Conservation (phyloP, 2,113 vertebrate species). For the Menidia beryllina region DNA sequence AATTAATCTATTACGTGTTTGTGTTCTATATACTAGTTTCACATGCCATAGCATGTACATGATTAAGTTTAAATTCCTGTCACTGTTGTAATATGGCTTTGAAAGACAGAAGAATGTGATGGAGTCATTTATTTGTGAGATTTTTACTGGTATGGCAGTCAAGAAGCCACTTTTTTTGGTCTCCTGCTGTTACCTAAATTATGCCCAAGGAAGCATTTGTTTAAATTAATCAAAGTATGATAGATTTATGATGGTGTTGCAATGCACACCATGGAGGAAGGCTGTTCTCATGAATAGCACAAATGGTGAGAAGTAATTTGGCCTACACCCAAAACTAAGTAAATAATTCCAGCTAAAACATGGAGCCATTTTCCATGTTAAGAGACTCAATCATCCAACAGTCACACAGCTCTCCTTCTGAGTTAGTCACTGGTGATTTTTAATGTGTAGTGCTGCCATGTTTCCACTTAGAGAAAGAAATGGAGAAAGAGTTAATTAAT, state of each 20-base stretch:
- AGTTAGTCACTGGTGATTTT: slow-evolving; percentile 10
- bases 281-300: slow-evolving; percentile 41
- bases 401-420: neutral
- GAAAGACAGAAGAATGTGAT: slow-evolving; percentile 38
- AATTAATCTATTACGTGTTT: neutral
- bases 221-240: slow-evolving; percentile 57
- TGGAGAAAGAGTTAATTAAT: neutral
- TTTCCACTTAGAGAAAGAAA: neutral
- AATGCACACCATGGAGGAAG: slow-evolving; percentile 14
- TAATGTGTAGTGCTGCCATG: neutral
- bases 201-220: slow-evolving; percentile 60
- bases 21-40: slow-evolving; percentile 1
- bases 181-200: slow-evolving; percentile 43
- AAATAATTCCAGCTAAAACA: slow-evolving; percentile 56
- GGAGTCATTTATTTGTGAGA: slow-evolving; percentile 65
- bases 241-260: slow-evolving; percentile 64
- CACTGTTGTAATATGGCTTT: slow-evolving; percentile 14
- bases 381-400: slow-evolving; percentile 21
- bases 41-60: neutral
- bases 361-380: slow-evolving; percentile 41
- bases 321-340: slow-evolving; percentile 46
- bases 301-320: slow-evolving; percentile 60
- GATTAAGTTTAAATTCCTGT: slow-evolving; percentile 16
- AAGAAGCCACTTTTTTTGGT: slow-evolving; percentile 22
- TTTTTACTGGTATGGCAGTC: slow-evolving; percentile 25